Conservation (phyloP, 2,113 vertebrate genomes). For the Corythornis cristatus region DNA sequence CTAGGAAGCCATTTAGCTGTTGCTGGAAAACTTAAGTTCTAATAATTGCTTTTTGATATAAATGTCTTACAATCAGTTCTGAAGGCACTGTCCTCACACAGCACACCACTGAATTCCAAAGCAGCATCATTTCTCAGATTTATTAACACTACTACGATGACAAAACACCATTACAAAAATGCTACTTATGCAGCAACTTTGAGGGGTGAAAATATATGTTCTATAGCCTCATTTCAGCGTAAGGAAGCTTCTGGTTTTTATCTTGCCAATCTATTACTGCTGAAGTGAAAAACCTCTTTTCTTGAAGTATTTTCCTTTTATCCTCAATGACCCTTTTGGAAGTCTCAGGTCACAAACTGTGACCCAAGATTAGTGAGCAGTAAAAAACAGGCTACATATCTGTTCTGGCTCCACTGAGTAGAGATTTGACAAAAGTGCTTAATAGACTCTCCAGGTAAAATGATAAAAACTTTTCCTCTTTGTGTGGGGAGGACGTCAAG, state of each 20-base stretch:
- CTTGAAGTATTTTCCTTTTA: conserved; percentile 43
- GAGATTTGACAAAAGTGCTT: neutral
- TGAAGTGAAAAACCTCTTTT: conserved; percentile 18
- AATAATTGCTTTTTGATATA: conserved; percentile 46
- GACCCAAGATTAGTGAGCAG: neutral
- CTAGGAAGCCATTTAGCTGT: neutral
- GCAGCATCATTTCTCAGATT: neutral
- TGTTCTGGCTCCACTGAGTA: neutral
- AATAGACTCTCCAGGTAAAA: neutral
- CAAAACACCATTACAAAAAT: conserved; percentile 28
- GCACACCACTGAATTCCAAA: neutral
- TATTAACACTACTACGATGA: neutral
- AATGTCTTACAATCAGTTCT: neutral
- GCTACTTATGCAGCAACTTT: neutral
- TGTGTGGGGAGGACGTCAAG: neutral
- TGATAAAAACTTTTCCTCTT: neutral
- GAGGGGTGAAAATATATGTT: neutral
- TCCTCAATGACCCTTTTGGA: neutral
- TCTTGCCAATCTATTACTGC: neutral
- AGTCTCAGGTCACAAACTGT: neutral
- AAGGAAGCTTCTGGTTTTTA: conserved; percentile 6
- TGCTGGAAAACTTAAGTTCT: conserved; percentile 41
- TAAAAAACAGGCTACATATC: neutral
- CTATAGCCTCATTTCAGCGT: conserved; percentile 6
- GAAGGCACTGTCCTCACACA: neutral